Evolutionary conservation across 2,888 invertebrate species (phyloP).

Genomic region (Phyllotreta striolata): DNA sequence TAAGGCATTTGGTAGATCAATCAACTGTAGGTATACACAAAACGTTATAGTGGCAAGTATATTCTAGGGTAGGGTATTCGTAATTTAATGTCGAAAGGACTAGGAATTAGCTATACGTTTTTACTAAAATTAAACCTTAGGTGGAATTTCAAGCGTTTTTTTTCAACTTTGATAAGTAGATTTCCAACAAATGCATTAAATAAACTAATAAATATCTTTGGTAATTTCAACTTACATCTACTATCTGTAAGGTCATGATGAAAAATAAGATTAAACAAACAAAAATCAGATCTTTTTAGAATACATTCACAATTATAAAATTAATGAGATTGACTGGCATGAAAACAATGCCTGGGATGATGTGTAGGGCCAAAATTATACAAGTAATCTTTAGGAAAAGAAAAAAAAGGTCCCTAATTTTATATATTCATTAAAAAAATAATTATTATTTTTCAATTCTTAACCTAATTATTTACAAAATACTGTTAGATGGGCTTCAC

Average conservation of each 20-base stretch:
- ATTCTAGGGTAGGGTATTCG: conserved; percentile 42
- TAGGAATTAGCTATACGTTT: conserved; percentile 46
- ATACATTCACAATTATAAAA: conserved; percentile 32
- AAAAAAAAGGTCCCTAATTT: conserved; percentile 7
- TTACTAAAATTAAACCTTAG: conserved; percentile 40
- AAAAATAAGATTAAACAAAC: conserved; percentile 34
- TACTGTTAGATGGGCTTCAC: conserved; percentile 27
- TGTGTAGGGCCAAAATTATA: neutral
- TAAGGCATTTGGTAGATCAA: conserved; percentile 52
- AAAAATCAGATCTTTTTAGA: conserved; percentile 50
- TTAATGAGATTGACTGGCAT: conserved; percentile 25
- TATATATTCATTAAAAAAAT: conserved; percentile 13
- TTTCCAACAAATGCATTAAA: conserved; percentile 40
- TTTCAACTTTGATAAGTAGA: conserved; percentile 40
- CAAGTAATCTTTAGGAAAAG: neutral
- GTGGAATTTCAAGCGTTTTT: conserved; percentile 36
- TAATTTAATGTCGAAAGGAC: conserved; percentile 47
- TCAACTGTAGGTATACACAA: conserved; percentile 40
- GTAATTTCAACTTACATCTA: conserved; percentile 57
- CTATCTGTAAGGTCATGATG: conserved; percentile 48
- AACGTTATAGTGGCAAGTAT: conserved; percentile 48
- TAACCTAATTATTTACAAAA: conserved; percentile 32
- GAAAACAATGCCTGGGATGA: neutral
- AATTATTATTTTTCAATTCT: conserved; percentile 22
- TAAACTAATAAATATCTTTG: conserved; percentile 55